phyloP scores from a whole-genome alignment of 2,113 vertebrate species.

The Eclectus roratus region DNA sequence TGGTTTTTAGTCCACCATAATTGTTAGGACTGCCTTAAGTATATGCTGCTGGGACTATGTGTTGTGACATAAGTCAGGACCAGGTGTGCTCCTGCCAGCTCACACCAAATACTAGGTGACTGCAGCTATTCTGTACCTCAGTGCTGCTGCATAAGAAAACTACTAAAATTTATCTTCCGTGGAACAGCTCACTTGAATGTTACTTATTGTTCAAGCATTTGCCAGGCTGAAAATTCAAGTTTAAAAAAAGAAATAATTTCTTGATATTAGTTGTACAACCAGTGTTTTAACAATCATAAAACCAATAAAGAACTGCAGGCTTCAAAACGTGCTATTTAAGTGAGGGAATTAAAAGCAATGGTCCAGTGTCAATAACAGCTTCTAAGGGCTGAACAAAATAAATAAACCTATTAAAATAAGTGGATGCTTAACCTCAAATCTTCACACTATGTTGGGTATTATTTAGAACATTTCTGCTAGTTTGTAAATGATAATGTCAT shows the following conservation, averaged over 20 bases:
- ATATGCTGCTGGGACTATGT: not conserved
- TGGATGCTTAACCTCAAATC: slow-evolving; percentile 44
- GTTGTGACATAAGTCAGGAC: not conserved
- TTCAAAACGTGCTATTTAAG: slow-evolving; percentile 52
- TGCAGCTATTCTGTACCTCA: not conserved
- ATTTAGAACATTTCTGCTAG: slow-evolving; percentile 10
- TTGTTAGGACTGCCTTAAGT: not conserved
- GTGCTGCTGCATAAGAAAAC: not conserved
- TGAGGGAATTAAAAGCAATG: slow-evolving; percentile 59
- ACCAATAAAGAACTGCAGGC: not conserved
- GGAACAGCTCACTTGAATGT: not conserved
- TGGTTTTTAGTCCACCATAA: not conserved
- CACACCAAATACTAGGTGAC: not conserved
- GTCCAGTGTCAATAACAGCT: not conserved
- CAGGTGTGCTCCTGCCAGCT: not conserved
- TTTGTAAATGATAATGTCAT: slow-evolving; percentile 5
- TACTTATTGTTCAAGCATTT: not conserved
- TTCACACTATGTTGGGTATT: slow-evolving; percentile 31
- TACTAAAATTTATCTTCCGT: not conserved
- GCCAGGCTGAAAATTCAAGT: not conserved
- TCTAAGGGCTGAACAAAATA: slow-evolving; percentile 44
- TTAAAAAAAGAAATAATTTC: slow-evolving; percentile 20
- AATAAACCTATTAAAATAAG: slow-evolving; percentile 61
- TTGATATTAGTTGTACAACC: not conserved
- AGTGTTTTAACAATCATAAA: slow-evolving; percentile 4